Conservation (phyloP, 2,888 invertebrate species). For the Automeris io region DNA sequence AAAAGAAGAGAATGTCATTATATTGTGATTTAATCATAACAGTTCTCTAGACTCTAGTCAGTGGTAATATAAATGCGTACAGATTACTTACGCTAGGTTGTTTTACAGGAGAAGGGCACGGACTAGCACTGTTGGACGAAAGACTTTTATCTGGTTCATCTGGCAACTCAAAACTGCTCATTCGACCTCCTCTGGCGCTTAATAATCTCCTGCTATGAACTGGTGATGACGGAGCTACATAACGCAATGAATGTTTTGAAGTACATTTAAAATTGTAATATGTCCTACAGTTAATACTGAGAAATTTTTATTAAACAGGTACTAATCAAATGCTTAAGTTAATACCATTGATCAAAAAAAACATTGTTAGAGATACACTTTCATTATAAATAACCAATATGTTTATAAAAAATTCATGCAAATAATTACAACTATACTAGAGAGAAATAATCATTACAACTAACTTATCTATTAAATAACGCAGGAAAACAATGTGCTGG, state of each 20-base stretch:
- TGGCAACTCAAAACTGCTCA: slow-evolving; percentile 95
- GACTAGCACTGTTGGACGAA: slow-evolving; percentile 94
- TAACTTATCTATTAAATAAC: slow-evolving; percentile 40
- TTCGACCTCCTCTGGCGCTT: slow-evolving; percentile 88
- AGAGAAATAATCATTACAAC: slow-evolving; percentile 20
- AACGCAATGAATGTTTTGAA: slow-evolving; percentile 10
- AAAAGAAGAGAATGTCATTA: too few relatives aligned
- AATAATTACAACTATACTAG: too few relatives aligned
- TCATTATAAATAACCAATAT: too few relatives aligned
- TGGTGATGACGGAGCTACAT: slow-evolving; percentile 92
- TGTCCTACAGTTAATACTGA: slow-evolving; percentile 13
- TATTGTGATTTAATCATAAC: too few relatives aligned
- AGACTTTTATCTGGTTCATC: slow-evolving; percentile 93
- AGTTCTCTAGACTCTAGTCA: too few relatives aligned
- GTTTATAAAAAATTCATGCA: too few relatives aligned
- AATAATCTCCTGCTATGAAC: slow-evolving; percentile 90
- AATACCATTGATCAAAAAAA: too few relatives aligned
- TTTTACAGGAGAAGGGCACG: slow-evolving; percentile 91
- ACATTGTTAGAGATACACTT: too few relatives aligned
- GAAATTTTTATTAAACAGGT: too few relatives aligned
- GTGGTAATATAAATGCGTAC: neutral
- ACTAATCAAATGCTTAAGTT: too few relatives aligned
- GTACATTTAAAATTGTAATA: slow-evolving; percentile 9
- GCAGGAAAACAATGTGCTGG: slow-evolving; percentile 48
- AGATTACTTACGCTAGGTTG: slow-evolving; percentile 56